A percentile compares a stretch with the other conserved stretches of the same genome.
Evolutionary conservation across 2,797 vertebrate species (phyloP).

Genomic region (Mico argentatus): DNA sequence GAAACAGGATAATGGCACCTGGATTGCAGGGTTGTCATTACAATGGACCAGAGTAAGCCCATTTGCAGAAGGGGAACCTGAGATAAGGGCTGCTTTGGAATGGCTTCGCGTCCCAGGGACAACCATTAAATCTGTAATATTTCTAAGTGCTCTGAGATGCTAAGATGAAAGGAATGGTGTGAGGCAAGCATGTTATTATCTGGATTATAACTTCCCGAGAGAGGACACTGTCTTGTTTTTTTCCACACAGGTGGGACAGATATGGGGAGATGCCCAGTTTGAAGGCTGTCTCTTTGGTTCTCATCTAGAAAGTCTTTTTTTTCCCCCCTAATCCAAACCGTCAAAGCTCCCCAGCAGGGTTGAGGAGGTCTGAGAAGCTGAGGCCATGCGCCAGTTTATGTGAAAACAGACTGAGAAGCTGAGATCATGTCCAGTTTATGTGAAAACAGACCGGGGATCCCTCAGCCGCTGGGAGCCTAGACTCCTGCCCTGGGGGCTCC

Average conservation of each 20-base stretch:
- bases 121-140: neutral
- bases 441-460: neutral
- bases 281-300: neutral
- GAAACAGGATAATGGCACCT: neutral
- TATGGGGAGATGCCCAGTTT: accelerated
- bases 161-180: neutral
- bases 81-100: neutral
- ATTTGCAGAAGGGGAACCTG: neutral
- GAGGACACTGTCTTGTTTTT: neutral
- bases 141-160: neutral
- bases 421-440: neutral
- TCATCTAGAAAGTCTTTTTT: neutral
- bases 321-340: neutral
- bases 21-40: neutral
- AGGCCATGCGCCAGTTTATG: neutral
- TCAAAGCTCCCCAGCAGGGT: neutral
- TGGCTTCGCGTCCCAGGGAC: neutral
- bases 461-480: neutral
- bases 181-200: neutral
- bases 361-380: no score
- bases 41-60: neutral
- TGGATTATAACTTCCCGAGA: neutral
- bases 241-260: neutral
- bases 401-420: neutral
- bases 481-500: neutral